Evolutionary conservation across 2,888 invertebrate species (phyloP).

Genomic region (Melinaea marsaeus): DNA sequence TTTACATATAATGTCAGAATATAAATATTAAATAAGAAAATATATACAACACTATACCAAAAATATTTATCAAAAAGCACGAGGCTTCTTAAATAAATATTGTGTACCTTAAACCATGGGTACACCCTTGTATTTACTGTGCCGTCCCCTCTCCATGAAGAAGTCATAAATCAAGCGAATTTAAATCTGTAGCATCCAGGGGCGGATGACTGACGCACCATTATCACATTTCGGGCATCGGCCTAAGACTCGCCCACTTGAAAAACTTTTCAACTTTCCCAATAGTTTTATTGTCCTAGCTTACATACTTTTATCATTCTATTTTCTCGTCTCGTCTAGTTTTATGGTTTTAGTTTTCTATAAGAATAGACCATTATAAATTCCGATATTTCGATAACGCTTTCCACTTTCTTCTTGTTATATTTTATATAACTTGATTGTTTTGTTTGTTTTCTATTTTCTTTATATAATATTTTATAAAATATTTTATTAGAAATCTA

Average conservation of each 20-base stretch:
- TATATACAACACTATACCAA: too few species aligned
- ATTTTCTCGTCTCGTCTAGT: conserved; percentile 36
- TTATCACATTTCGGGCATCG: conserved; percentile 59
- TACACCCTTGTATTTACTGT: conserved; percentile 55
- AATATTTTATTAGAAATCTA: background rate
- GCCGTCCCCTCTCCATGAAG: conserved; percentile 73
- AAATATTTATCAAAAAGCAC: too few species aligned
- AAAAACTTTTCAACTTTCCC: conserved; percentile 41
- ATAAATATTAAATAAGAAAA: too few species aligned
- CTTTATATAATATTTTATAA: conserved; percentile 4
- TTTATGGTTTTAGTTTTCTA: conserved; percentile 32
- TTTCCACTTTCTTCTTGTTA: conserved; percentile 1
- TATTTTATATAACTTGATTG: conserved; percentile 1
- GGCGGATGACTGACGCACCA: conserved; percentile 74
- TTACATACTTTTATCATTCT: conserved; percentile 38
- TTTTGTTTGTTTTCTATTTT: conserved; percentile 2
- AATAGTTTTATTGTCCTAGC: conserved; percentile 43
- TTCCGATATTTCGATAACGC: conserved; percentile 10
- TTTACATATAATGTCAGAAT: too few species aligned
- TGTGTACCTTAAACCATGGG: conserved; percentile 8
- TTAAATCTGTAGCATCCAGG: conserved; percentile 76
- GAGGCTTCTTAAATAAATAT: too few species aligned
- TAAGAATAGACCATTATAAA: conserved; percentile 18
- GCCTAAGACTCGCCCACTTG: conserved; percentile 61
- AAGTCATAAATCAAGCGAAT: conserved; percentile 75